These are phyloP conservation scores for Lomographa bimaculata DNA, from an alignment of 2,888 invertebrate genomes.

Conservation along the genomic window DNA sequence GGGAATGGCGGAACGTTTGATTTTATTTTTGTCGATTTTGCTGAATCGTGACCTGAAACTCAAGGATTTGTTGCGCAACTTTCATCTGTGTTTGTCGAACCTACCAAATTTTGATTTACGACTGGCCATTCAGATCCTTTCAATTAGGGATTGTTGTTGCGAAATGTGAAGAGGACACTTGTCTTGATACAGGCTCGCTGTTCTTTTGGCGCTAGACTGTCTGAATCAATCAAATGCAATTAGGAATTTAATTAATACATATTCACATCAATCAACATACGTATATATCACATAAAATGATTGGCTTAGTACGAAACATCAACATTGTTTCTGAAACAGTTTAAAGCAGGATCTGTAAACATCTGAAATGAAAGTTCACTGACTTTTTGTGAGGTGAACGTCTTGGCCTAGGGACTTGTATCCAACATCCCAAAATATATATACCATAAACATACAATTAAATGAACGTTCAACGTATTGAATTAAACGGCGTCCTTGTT, in stretches of 20 bases:
- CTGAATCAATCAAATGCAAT: no score
- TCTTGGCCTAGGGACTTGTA: conserved; percentile 12
- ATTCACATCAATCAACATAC: no score
- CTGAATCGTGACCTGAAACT: conserved; percentile 70
- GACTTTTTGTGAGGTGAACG: conserved; percentile 19
- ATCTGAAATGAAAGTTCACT: conserved; percentile 10
- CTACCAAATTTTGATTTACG: conserved; percentile 46
- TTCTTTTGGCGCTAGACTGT: no score
- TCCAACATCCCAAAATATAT: conserved; percentile 26
- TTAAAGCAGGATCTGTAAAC: no score
- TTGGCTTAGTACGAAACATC: no score
- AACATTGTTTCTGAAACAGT: no score
- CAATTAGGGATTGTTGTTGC: conserved; percentile 32
- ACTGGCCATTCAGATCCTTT: conserved; percentile 32
- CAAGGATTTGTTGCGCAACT: conserved; percentile 64
- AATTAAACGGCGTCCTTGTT: conserved; percentile 78
- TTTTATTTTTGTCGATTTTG: conserved; percentile 74
- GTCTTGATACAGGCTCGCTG: conserved; percentile 5
- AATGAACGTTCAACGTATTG: conserved; percentile 50
- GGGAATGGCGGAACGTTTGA: conserved; percentile 62
- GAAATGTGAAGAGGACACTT: conserved; percentile 12
- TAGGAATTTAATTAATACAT: no score
- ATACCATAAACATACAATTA: conserved; percentile 34
- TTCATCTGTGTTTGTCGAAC: conserved; percentile 56
- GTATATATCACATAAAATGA: no score